phyloP scores from a whole-genome alignment of 1,140 invertebrate genomes.

The Goniozus legneri region DNA sequence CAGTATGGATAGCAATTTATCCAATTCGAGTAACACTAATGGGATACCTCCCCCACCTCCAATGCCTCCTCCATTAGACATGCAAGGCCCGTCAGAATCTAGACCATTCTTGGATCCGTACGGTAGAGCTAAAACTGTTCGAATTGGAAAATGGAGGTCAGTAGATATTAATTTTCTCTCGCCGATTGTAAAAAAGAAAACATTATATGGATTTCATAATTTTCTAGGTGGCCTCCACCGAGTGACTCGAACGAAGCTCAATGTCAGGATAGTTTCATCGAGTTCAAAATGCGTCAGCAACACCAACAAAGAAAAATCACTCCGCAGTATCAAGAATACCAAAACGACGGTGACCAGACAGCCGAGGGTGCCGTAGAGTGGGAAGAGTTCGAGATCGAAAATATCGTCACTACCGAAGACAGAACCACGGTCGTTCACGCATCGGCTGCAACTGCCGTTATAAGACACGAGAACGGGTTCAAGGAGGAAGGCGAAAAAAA shows the following conservation, averaged over 20 bases:
- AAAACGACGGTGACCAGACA: constrained; percentile 40
- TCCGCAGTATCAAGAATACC: constrained; percentile 59
- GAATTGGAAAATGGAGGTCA: constrained; percentile 86
- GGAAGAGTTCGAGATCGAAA: constrained; percentile 77
- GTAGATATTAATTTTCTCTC: background rate
- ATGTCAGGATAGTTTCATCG: constrained; percentile 72
- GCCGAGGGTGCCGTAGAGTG: constrained; percentile 65
- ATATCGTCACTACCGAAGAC: constrained; percentile 43
- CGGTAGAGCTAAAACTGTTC: constrained; percentile 88
- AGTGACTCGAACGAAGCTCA: constrained; percentile 66
- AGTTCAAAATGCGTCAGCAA: constrained; percentile 83
- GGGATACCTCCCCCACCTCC: constrained; percentile 74
- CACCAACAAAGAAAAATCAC: constrained; percentile 71
- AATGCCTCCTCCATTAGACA: constrained; percentile 77
- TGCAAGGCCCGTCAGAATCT: constrained; percentile 72
- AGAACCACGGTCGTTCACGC: constrained; percentile 29
- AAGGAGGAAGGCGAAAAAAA: constrained; percentile 50
- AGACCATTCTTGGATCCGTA: constrained; percentile 86
- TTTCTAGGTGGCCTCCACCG: constrained; percentile 82
- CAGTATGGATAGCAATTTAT: constrained; percentile 59
- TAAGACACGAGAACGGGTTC: constrained; percentile 45
- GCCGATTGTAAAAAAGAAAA: background rate
- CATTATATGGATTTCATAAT: background rate
- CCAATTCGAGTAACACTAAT: constrained; percentile 49
- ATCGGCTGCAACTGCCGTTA: constrained; percentile 15